These are phyloP conservation scores for Cotesia typhae DNA, from an alignment of 1,140 invertebrate genomes.

Conservation along the genomic window DNA sequence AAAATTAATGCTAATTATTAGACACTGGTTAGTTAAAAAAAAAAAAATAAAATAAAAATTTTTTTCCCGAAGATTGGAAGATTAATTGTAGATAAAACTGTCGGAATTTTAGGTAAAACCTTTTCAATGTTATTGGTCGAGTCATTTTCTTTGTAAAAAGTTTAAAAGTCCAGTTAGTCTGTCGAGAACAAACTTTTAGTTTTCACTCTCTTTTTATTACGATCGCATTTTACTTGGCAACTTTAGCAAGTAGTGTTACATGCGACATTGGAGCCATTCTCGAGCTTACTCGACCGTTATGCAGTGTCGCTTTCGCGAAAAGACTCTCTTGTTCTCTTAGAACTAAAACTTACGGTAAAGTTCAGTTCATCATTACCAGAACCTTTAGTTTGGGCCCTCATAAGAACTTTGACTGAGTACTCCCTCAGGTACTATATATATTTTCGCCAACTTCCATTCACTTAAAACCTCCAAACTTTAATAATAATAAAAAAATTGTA, in stretches of 20 bases:
- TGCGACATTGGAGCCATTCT: slow-evolving; percentile 29
- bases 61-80: background rate
- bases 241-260: slow-evolving; percentile 29
- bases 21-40: no score
- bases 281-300: slow-evolving; percentile 14
- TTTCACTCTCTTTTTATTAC: slow-evolving; percentile 11
- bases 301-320: slow-evolving; percentile 17
- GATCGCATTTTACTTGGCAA: slow-evolving; percentile 11
- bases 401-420: slow-evolving; percentile 22
- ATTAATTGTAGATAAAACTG: no score
- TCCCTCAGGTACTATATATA: slow-evolving; percentile 27
- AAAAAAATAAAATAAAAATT: slow-evolving; percentile 28
- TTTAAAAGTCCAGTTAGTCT: slow-evolving; percentile 11
- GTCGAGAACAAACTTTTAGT: no score
- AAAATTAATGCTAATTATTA: no score
- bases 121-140: slow-evolving; percentile 19
- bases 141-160: slow-evolving; percentile 8
- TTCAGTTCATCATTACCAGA: slow-evolving; percentile 41
- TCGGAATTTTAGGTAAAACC: slow-evolving; percentile 8
- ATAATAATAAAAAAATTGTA: slow-evolving; percentile 8
- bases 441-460: slow-evolving; percentile 31
- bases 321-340: slow-evolving; percentile 1
- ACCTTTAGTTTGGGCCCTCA: slow-evolving; percentile 5
- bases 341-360: slow-evolving; percentile 27
- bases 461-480: slow-evolving; percentile 36